A percentile compares a stretch with the other conserved stretches of the same genome.
Evolutionary conservation across 2,113 vertebrate genomes (phyloP).

Genomic region (Chelonoidis abingdonii): DNA sequence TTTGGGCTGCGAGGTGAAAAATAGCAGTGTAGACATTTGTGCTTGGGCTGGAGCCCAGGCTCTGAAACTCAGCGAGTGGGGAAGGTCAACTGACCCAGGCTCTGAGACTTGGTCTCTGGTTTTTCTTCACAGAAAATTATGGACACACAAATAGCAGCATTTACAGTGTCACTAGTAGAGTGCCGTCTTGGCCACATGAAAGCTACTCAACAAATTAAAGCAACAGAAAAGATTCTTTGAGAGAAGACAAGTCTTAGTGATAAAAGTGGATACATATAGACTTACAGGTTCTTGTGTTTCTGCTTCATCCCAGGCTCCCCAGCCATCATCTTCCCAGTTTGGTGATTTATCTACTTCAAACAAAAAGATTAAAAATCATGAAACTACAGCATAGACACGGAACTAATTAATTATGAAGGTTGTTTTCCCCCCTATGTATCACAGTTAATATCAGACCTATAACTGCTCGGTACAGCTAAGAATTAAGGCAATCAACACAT

Average conservation of each 20-base stretch:
- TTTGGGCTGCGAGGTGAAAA: no score
- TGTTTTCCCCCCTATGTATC: rapidly evolving
- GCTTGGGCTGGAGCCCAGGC: no score
- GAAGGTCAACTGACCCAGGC: no score
- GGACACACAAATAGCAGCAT: slow-evolving; percentile 2
- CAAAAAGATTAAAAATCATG: not conserved
- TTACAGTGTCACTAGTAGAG: not conserved
- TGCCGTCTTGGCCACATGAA: not conserved
- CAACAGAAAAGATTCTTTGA: not conserved
- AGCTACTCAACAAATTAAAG: rapidly evolving
- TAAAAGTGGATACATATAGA: not conserved
- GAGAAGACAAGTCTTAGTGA: not conserved
- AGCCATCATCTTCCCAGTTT: slow-evolving; percentile 84
- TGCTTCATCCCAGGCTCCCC: slow-evolving; percentile 86
- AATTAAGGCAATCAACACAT: not conserved
- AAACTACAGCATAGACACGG: rapidly evolving
- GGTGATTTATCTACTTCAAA: slow-evolving; percentile 76
- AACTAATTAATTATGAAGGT: not conserved
- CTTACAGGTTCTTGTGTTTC: slow-evolving; percentile 82
- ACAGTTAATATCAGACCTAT: not conserved
- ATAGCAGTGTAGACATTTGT: no score
- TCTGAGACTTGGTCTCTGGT: no score
- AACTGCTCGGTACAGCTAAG: not conserved
- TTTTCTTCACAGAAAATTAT: not conserved
- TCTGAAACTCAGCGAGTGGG: no score